Conservation (phyloP, 2,888 invertebrate species). For the Saturnia pavonia region DNA sequence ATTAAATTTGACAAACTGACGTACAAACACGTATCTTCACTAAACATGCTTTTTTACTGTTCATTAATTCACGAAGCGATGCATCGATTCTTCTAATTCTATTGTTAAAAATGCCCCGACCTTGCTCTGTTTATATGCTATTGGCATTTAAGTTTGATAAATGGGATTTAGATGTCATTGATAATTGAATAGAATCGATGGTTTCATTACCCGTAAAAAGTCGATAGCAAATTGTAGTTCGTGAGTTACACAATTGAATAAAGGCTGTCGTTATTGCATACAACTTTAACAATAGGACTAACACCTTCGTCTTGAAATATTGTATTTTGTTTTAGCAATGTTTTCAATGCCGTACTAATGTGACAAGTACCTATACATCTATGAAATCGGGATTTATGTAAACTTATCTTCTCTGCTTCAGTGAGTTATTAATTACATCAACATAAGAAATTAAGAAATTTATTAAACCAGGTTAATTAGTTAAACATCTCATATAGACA, state of each 20-base stretch:
- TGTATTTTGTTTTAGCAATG: constrained; percentile 4
- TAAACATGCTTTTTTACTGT: too few relatives aligned
- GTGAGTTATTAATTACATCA: too few relatives aligned
- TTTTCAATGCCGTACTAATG: constrained; percentile 5
- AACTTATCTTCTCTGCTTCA: background rate
- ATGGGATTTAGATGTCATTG: constrained; percentile 47
- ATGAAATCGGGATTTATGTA: background rate
- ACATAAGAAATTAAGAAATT: too few relatives aligned
- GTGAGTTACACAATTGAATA: constrained; percentile 60
- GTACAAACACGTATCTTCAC: too few relatives aligned
- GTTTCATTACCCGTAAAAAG: constrained; percentile 50
- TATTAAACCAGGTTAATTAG: background rate
- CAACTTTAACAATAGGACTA: constrained; percentile 36
- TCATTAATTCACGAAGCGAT: background rate
- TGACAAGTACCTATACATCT: background rate
- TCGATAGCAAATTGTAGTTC: constrained; percentile 66
- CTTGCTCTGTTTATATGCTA: constrained; percentile 17
- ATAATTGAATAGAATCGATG: constrained; percentile 61
- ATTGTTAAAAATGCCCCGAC: constrained; percentile 7
- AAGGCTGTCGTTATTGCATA: constrained; percentile 58
- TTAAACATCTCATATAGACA: background rate
- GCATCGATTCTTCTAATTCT: background rate
- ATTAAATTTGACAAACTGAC: too few relatives aligned
- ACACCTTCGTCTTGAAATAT: background rate
- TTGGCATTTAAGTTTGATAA: constrained; percentile 49